Percentiles rank a stretch among this genome's conserved stretches.
Evolutionary conservation across 2,888 invertebrate genomes (phyloP).

Genomic region (Julus scanicus): DNA sequence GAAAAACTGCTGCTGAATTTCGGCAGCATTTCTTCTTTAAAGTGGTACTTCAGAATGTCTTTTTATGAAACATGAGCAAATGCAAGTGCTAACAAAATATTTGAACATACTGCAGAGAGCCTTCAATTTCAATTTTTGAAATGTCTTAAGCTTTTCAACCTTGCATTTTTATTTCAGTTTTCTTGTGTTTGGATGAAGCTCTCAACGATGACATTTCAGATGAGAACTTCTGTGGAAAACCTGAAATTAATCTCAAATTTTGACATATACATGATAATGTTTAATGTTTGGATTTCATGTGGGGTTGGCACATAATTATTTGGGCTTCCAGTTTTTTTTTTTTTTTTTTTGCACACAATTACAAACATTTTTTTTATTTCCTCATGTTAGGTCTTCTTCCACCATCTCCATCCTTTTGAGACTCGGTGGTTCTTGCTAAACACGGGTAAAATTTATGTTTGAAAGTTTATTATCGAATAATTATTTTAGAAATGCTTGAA

Average conservation of each 20-base stretch:
- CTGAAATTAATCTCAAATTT: too few species aligned
- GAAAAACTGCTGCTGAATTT: background rate
- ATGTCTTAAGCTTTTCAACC: background rate
- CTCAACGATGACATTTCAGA: too few species aligned
- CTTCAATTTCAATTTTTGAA: background rate
- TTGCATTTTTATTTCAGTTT: too few species aligned
- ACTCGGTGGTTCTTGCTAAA: too few species aligned
- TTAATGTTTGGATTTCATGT: background rate
- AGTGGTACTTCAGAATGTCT: background rate
- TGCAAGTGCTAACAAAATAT: background rate
- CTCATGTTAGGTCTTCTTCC: background rate
- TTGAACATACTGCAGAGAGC: background rate
- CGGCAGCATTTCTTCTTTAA: background rate
- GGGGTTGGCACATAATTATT: background rate
- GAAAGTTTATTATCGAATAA: background rate
- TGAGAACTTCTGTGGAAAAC: too few species aligned
- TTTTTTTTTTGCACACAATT: background rate
- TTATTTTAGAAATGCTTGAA: background rate
- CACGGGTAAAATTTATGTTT: too few species aligned
- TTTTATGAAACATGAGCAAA: background rate
- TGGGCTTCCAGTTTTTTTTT: background rate
- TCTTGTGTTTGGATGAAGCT: too few species aligned
- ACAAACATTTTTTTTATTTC: background rate
- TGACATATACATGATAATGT: too few species aligned
- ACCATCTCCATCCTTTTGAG: background rate